These are phyloP conservation scores for Chlorospingus semifuscus DNA, from an alignment of 2,797 vertebrate genomes.

Conservation along the genomic window DNA sequence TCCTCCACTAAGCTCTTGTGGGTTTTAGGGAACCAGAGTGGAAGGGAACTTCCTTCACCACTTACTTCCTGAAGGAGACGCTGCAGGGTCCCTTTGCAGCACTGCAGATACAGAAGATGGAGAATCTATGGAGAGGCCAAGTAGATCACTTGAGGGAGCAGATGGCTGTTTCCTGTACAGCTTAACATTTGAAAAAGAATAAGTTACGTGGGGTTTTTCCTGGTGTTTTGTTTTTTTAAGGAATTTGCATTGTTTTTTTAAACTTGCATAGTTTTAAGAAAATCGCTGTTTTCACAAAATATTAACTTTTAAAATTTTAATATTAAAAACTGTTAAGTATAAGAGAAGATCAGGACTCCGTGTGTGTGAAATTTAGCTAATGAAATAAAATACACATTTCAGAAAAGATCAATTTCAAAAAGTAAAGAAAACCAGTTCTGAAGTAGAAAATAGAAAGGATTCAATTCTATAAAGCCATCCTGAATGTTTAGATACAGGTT, in stretches of 20 bases:
- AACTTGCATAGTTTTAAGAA: background rate
- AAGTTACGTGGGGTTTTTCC: background rate
- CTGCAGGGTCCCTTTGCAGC: background rate
- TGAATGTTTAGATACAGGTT: background rate
- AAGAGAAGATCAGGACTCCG: background rate
- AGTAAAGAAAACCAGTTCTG: background rate
- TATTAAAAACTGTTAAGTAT: background rate
- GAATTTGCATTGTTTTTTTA: background rate
- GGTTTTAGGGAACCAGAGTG: background rate
- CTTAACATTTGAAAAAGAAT: constrained; percentile 29
- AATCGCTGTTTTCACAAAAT: background rate
- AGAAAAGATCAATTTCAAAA: background rate
- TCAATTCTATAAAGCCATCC: background rate
- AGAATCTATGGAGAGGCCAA: constrained; percentile 63
- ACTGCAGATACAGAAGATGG: background rate
- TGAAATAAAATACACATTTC: background rate
- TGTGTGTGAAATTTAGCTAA: background rate
- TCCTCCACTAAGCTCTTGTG: background rate
- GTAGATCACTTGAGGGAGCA: constrained; percentile 77
- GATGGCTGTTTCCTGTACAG: constrained; percentile 70
- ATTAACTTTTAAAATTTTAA: background rate
- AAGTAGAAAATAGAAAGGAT: background rate
- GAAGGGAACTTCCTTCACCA: background rate
- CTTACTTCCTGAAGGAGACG: constrained; percentile 69
- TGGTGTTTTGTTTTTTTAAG: background rate